Percentiles rank a stretch among this genome's conserved stretches.
phyloP scores from a whole-genome alignment of 2,113 vertebrate species.

The Conger conger region DNA sequence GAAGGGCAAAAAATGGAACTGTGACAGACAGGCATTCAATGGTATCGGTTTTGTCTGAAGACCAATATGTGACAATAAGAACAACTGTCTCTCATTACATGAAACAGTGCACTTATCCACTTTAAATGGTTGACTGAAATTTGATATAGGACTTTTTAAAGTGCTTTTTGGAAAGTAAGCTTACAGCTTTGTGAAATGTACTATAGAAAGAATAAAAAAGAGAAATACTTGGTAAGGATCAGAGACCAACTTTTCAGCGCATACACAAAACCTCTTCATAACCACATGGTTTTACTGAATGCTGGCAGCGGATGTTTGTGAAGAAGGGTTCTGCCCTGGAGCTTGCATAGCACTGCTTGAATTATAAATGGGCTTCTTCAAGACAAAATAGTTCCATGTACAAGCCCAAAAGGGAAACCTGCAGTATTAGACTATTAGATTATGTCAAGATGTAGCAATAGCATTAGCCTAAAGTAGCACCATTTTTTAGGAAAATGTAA shows the following conservation, averaged over 20 bases:
- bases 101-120: no score
- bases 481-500: neutral
- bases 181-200: constrained; percentile 19
- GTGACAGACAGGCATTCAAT: neutral
- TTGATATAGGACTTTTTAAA: neutral
- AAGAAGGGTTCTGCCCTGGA: neutral
- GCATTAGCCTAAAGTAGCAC: neutral
- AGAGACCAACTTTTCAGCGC: neutral
- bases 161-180: neutral
- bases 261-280: neutral
- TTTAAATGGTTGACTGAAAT: neutral
- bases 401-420: neutral
- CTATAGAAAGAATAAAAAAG: neutral
- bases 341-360: neutral
- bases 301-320: neutral
- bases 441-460: no score
- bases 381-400: neutral
- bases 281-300: neutral
- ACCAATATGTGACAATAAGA: neutral
- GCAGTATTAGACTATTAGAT: no score
- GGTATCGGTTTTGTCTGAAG: neutral
- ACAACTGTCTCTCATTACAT: neutral
- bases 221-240: neutral
- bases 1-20: neutral
- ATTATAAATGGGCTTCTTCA: neutral